Base-by-base conservation (phyloP, 2,113 vertebrate genomes). In the Edolisoma coerulescens region DNA sequence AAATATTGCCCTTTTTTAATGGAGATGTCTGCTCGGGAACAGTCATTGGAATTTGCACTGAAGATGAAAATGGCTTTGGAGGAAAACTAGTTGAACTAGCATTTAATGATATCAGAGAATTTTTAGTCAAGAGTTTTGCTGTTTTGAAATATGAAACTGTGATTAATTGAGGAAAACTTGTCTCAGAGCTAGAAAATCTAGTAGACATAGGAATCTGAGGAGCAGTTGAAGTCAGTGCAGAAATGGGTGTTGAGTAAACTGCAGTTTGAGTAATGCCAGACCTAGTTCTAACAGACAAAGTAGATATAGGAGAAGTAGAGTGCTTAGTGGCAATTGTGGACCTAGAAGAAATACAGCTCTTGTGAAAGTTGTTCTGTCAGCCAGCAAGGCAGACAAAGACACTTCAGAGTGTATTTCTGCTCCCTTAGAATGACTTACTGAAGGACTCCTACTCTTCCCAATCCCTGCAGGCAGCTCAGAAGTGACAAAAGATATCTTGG, bases 381-480 rank as follows among this genome's bases (percentile, higher is more conserved):
- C 24, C 22, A 21, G 8, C 33, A 93, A 71, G 84, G 95, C 60
- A 90, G 85, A 75, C 11, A 79, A 88, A 81, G 81, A 85, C 28
- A 67, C 23, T 64, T 90, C 63, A 45, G 81, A 80, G 10, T 30
- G 41, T 56, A 74, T 50, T 71, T 54, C 73, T 83, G 57, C 52
- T 76, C 52, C 59, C 47, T 90, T 88, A 67, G 75, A 91, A 71
- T n/a, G 70, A 59, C 69, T 95, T 87, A 75, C 37, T 71, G 90
- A 95, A 91, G 87, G 79, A 70, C 8, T 90, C 60, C 42, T 69
- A 69, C 45, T 93, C 42, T 82, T 92, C 56, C 89, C 77, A 70
- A 63, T 93, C 44, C 91, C 93, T 95, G 53, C 57, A 73, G 92
- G 79, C 49, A 96, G 63, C 65, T 91, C 71, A 92, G 83, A 94